Conservation (phyloP, 2,888 invertebrate genomes). For the Drosophila cognata region DNA sequence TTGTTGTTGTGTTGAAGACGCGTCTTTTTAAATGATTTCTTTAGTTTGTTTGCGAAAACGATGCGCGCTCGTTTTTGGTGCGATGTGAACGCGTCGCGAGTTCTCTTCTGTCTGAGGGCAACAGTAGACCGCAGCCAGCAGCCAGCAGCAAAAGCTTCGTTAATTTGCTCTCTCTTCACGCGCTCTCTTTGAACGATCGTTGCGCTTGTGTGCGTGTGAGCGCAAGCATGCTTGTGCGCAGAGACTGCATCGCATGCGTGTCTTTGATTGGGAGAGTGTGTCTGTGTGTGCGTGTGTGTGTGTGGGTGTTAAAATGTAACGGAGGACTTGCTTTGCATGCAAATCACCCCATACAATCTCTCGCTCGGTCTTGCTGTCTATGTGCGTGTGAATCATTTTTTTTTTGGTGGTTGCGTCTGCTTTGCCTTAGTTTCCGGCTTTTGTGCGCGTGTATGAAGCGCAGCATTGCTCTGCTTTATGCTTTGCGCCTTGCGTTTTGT, state of each 20-base stretch:
- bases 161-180: slow-evolving; percentile 3
- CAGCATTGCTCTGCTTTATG: not conserved
- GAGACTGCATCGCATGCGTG: slow-evolving; percentile 1
- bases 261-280: not conserved
- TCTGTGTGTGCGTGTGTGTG: not conserved
- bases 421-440: slow-evolving; percentile 10
- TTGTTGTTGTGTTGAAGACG: not conserved
- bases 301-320: slow-evolving; percentile 34
- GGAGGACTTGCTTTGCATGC: slow-evolving; percentile 46
- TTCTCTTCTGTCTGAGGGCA: slow-evolving; percentile 73
- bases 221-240: slow-evolving; percentile 56
- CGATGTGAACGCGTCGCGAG: slow-evolving; percentile 62
- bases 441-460: slow-evolving; percentile 1
- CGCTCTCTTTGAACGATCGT: slow-evolving; percentile 32
- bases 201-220: slow-evolving; percentile 18
- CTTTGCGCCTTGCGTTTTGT: slow-evolving; percentile 2
- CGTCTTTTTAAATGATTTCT: slow-evolving; percentile 11
- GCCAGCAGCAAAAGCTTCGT: slow-evolving; percentile 35
- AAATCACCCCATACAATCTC: not conserved
- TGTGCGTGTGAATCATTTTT: slow-evolving; percentile 19
- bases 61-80: slow-evolving; percentile 29
- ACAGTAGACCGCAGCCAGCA: slow-evolving; percentile 12
- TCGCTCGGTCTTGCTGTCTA: not conserved
- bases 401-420: slow-evolving; percentile 3
- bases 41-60: slow-evolving; percentile 1